Evolutionary conservation across 2,888 invertebrate species (phyloP).

Genomic region (Pycnomerus fuliginosus): DNA sequence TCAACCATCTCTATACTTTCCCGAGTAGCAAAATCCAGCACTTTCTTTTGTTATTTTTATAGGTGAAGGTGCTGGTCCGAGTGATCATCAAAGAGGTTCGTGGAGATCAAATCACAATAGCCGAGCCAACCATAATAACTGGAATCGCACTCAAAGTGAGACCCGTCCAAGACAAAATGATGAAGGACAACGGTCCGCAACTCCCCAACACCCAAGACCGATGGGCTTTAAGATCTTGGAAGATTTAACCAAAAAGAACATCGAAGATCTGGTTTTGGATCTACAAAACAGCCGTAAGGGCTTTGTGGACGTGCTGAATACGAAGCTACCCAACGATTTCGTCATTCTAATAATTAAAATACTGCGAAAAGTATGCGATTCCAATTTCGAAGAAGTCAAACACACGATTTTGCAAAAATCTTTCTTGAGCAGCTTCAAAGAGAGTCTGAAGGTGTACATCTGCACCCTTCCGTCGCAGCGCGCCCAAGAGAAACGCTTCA

Average conservation of each 20-base stretch:
- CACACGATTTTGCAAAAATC: slow-evolving; percentile 26
- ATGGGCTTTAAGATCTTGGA: slow-evolving; percentile 1
- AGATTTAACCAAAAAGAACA: slow-evolving; percentile 3
- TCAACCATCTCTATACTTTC: too few relatives aligned
- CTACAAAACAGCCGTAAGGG: slow-evolving; percentile 42
- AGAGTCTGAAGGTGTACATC: slow-evolving; percentile 9
- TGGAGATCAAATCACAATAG: too few relatives aligned
- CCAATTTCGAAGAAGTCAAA: slow-evolving; percentile 30
- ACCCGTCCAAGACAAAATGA: too few relatives aligned
- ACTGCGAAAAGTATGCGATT: slow-evolving; percentile 51
- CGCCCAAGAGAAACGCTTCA: slow-evolving; percentile 18
- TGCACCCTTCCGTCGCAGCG: slow-evolving; percentile 16
- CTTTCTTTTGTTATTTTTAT: too few relatives aligned
- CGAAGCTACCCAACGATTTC: slow-evolving; percentile 54
- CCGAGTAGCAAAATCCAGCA: too few relatives aligned
- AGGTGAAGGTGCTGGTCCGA: too few relatives aligned
- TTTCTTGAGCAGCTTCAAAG: slow-evolving; percentile 28
- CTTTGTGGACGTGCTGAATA: slow-evolving; percentile 54
- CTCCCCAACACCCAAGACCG: too few relatives aligned
- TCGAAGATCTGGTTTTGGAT: slow-evolving; percentile 9
- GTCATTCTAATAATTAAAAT: slow-evolving; percentile 55
- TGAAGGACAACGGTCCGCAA: too few relatives aligned
- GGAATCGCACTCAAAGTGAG: too few relatives aligned
- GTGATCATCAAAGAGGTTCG: too few relatives aligned
- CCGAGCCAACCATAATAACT: too few relatives aligned